Evolutionary conservation across 2,797 vertebrate genomes (phyloP).

Genomic region (Enteromius viviparus): DNA sequence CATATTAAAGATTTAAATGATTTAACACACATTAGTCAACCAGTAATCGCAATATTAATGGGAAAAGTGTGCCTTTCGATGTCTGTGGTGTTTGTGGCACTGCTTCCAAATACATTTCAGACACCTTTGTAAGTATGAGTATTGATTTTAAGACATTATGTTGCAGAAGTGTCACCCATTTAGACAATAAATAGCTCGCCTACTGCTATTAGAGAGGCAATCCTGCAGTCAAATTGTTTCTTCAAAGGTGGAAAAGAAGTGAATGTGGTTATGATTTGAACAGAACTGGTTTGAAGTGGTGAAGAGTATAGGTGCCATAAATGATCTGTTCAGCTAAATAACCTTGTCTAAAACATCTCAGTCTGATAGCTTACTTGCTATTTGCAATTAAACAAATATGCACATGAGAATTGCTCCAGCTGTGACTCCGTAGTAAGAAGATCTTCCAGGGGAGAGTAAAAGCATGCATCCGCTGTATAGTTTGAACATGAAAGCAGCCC

Average conservation of each 20-base stretch:
- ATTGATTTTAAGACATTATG: background rate
- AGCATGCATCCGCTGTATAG: conserved; percentile 12
- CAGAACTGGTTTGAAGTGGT: background rate
- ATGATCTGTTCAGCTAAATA: conserved; percentile 12
- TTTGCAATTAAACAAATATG: conserved; percentile 6
- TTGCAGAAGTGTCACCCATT: background rate
- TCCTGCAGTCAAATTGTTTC: background rate
- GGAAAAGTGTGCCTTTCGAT: background rate
- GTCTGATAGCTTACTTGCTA: conserved; percentile 49
- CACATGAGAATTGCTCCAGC: background rate
- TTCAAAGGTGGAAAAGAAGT: background rate
- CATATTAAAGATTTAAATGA: background rate
- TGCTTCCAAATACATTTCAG: background rate
- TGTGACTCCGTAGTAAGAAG: conserved; percentile 13
- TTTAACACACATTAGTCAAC: background rate
- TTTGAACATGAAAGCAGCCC: conserved; percentile 35
- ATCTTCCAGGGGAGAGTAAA: conserved; percentile 19
- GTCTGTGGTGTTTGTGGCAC: no score
- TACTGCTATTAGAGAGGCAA: background rate
- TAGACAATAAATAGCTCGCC: background rate
- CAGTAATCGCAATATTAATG: background rate
- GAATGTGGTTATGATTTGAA: background rate
- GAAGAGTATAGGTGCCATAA: background rate
- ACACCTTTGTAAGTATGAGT: background rate
- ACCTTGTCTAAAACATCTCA: conserved; percentile 15